A percentile compares a stretch with the other conserved stretches of the same genome.
Evolutionary conservation across 2,113 vertebrate genomes (phyloP).

Genomic region (Heterotis niloticus): DNA sequence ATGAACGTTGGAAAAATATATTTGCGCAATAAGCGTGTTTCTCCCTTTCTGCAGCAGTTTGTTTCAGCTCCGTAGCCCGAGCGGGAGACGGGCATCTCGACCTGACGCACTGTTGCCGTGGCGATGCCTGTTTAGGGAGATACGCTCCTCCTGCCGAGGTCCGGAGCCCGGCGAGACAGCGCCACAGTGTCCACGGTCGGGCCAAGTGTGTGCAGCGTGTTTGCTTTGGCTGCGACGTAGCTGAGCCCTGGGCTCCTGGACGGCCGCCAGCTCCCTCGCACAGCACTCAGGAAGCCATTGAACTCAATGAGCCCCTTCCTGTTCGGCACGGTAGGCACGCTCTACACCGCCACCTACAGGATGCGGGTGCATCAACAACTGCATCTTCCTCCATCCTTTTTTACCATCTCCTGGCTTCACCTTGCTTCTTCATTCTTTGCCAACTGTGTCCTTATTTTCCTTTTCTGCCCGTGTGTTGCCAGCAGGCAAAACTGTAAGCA

Average conservation of each 20-base stretch:
- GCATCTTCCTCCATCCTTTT: too few species aligned
- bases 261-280: neutral
- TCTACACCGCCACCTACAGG: conserved; percentile 13
- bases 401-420: too few species aligned
- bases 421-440: too few species aligned
- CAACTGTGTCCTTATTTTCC: too few species aligned
- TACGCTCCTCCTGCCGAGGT: neutral
- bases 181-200: neutral
- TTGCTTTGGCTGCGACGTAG: neutral
- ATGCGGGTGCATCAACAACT: neutral
- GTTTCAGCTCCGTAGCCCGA: neutral
- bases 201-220: neutral
- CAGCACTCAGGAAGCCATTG: conserved; percentile 18
- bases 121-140: neutral
- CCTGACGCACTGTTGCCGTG: neutral
- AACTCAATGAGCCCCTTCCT: conserved; percentile 19
- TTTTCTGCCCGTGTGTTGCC: too few species aligned
- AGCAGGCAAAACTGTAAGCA: too few species aligned
- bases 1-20: neutral
- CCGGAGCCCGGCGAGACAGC: conserved; percentile 1
- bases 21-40: neutral
- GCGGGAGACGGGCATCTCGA: neutral
- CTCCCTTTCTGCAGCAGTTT: neutral
- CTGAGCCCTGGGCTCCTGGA: neutral
- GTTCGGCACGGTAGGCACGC: neutral